Conservation (phyloP, 2,888 invertebrate species). For the Uloborus plumipes region DNA sequence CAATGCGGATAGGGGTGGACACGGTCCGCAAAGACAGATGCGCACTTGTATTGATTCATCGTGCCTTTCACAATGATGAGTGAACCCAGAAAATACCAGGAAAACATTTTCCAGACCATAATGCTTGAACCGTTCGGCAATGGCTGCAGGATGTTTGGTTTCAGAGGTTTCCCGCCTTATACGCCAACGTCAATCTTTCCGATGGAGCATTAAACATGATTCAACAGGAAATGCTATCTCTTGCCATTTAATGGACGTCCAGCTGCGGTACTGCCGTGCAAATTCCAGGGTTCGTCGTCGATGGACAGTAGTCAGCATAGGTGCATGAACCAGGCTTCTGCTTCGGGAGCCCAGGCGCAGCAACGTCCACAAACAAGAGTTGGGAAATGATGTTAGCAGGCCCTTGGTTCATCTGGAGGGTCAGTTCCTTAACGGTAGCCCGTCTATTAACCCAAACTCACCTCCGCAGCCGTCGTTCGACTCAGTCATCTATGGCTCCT, state of each 20-base stretch:
- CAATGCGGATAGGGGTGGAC: no score
- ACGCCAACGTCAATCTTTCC: not conserved
- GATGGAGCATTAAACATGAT: conserved; percentile 6
- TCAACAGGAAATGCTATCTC: not conserved
- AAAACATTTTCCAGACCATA: not conserved
- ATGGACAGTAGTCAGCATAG: no score
- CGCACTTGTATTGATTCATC: not conserved
- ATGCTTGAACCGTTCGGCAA: not conserved
- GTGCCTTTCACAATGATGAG: not conserved
- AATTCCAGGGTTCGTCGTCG: no score
- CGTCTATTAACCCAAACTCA: not conserved
- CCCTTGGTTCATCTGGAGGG: not conserved
- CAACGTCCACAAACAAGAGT: not conserved
- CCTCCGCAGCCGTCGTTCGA: not conserved
- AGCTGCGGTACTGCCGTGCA: no score
- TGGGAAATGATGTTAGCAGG: not conserved
- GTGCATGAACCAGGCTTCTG: no score
- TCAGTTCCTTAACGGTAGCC: not conserved
- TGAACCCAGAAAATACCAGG: no score
- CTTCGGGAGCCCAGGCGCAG: no score
- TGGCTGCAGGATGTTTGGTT: not conserved
- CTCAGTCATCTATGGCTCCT: not conserved
- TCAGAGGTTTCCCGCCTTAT: no score
- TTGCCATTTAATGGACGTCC: not conserved
- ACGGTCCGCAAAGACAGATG: not conserved